These are phyloP conservation scores for Parazoanthus atlanticus DNA, from an alignment of 92 coral and sea anemone genomes.

Conservation along the genomic window DNA sequence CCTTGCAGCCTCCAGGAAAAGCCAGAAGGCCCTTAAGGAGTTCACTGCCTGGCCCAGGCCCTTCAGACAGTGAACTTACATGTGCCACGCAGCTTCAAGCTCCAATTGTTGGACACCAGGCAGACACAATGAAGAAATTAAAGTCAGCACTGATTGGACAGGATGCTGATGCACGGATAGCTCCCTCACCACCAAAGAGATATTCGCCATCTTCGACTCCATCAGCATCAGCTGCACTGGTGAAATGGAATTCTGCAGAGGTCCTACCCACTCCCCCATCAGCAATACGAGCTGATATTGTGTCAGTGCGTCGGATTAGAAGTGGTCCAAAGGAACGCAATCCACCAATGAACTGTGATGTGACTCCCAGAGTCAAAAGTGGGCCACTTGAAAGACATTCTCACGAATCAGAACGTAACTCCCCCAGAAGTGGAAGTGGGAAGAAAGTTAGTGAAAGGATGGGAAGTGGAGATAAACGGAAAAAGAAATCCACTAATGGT, in stretches of 20 bases:
- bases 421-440: conserved; percentile 45
- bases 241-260: conserved; percentile 71
- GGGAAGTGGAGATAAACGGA: conserved; percentile 72
- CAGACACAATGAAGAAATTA: conserved; percentile 49
- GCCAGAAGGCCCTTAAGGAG: conserved; percentile 67
- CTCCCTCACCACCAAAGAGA: conserved; percentile 78
- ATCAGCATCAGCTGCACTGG: conserved; percentile 38
- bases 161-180: conserved; percentile 34
- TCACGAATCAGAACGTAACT: conserved; percentile 38
- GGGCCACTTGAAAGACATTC: conserved; percentile 56
- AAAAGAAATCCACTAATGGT: conserved; percentile 47
- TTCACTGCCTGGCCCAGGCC: conserved; percentile 55
- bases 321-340: conserved; percentile 92
- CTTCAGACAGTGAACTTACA: conserved; percentile 50
- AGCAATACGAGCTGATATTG: conserved; percentile 48
- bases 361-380: conserved; percentile 54
- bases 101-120: conserved; percentile 23
- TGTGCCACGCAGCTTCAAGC: background rate
- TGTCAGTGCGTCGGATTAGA: conserved; percentile 75
- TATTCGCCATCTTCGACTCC: conserved; percentile 63
- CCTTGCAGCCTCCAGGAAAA: conserved; percentile 69
- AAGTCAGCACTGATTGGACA: conserved; percentile 58
- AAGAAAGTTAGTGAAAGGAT: conserved; percentile 59
- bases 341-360: conserved; percentile 54
- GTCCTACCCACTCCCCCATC: conserved; percentile 75